Conservation (phyloP, 2,888 invertebrate species). For the Andrena dorsata region DNA sequence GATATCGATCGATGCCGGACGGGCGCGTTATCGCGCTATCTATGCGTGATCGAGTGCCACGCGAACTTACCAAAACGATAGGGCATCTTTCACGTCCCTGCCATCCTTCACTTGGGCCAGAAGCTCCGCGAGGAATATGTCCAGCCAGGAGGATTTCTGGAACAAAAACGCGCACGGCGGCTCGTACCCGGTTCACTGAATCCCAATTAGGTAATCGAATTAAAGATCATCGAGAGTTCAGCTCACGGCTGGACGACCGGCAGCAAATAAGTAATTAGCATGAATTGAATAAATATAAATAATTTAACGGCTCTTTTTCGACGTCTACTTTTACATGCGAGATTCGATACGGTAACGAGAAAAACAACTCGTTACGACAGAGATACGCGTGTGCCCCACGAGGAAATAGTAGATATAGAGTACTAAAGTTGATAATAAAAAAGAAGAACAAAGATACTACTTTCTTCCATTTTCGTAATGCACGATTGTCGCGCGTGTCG, state of each 20-base stretch:
- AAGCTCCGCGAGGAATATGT: constrained; percentile 88
- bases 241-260: neutral
- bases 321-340: neutral
- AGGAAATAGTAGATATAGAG: constrained; percentile 42
- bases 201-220: neutral
- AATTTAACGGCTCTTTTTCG: neutral
- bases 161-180: constrained; percentile 63
- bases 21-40: neutral
- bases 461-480: constrained; percentile 35
- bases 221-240: neutral
- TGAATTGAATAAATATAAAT: constrained; percentile 19
- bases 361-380: constrained; percentile 52
- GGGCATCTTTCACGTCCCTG: constrained; percentile 86
- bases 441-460: constrained; percentile 15
- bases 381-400: constrained; percentile 11
- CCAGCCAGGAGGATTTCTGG: constrained; percentile 89
- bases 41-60: neutral
- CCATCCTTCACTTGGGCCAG: constrained; percentile 87
- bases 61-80: constrained; percentile 87
- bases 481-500: constrained; percentile 32
- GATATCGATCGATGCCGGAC: neutral
- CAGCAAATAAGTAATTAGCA: constrained; percentile 9
- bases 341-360: constrained; percentile 29
- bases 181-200: constrained; percentile 1
- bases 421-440: constrained; percentile 29